phyloP scores from a whole-genome alignment of 2,888 invertebrate genomes.

The Papilio demoleus region DNA sequence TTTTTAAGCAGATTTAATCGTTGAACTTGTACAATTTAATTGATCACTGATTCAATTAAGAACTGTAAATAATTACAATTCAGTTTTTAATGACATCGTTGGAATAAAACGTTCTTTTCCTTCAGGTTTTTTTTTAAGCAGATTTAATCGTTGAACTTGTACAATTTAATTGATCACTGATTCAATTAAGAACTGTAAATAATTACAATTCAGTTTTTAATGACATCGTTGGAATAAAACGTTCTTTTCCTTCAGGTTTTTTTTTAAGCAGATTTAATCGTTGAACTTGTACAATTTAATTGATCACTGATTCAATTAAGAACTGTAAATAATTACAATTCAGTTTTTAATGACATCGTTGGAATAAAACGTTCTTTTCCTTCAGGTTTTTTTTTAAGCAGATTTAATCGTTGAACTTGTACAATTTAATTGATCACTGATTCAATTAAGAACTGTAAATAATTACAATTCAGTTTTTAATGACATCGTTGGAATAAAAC shows the following conservation, averaged over 20 bases:
- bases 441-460: too few relatives aligned
- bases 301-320: conserved; percentile 1
- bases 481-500: too few relatives aligned
- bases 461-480: too few relatives aligned
- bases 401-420: too few relatives aligned
- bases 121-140: too few relatives aligned
- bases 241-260: too few relatives aligned
- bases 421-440: too few relatives aligned
- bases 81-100: not conserved
- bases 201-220: not conserved
- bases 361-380: too few relatives aligned
- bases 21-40: not conserved
- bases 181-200: conserved; percentile 17
- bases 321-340: conserved; percentile 9
- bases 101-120: too few relatives aligned
- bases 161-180: conserved; percentile 2
- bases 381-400: too few relatives aligned
- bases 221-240: not conserved
- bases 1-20: not conserved
- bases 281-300: not conserved
- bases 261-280: not conserved
- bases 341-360: not conserved
- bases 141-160: not conserved
- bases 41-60: conserved; percentile 1
- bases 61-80: conserved; percentile 9